Evolutionary conservation across 2,888 invertebrate genomes (phyloP).

Genomic region (Scrobipalpa costella): DNA sequence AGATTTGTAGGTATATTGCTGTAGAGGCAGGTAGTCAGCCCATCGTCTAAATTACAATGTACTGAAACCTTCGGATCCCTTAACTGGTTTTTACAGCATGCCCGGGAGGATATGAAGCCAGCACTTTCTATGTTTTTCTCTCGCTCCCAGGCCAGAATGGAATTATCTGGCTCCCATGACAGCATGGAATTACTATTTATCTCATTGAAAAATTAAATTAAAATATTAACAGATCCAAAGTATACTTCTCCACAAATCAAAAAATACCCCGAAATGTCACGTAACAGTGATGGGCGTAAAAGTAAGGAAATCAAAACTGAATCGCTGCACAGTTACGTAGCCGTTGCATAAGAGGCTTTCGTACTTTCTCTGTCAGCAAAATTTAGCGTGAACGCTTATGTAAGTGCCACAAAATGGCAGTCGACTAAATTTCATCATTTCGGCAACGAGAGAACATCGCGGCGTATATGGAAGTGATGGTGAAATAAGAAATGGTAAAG

Average conservation of each 20-base stretch:
- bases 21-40: too few species aligned
- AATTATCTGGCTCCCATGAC: too few species aligned
- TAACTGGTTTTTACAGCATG: too few species aligned
- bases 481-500: slow-evolving; percentile 63
- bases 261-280: slow-evolving; percentile 64
- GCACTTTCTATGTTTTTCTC: too few species aligned
- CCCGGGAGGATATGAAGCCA: too few species aligned
- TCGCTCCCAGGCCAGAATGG: too few species aligned
- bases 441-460: slow-evolving; percentile 66
- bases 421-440: slow-evolving; percentile 78
- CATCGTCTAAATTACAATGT: too few species aligned
- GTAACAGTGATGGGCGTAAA: slow-evolving; percentile 74
- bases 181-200: background rate
- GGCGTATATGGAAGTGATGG: slow-evolving; percentile 65
- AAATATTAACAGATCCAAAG: slow-evolving; percentile 23
- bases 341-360: slow-evolving; percentile 77
- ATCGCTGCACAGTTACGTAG: slow-evolving; percentile 72
- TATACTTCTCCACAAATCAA: slow-evolving; percentile 50
- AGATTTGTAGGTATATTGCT: too few species aligned
- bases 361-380: slow-evolving; percentile 81
- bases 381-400: slow-evolving; percentile 76
- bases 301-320: slow-evolving; percentile 79
- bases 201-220: background rate
- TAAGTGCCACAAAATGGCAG: slow-evolving; percentile 71
- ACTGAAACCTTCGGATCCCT: too few species aligned